Conservation (phyloP, 2,113 vertebrate species). For the Sorex fumeus region DNA sequence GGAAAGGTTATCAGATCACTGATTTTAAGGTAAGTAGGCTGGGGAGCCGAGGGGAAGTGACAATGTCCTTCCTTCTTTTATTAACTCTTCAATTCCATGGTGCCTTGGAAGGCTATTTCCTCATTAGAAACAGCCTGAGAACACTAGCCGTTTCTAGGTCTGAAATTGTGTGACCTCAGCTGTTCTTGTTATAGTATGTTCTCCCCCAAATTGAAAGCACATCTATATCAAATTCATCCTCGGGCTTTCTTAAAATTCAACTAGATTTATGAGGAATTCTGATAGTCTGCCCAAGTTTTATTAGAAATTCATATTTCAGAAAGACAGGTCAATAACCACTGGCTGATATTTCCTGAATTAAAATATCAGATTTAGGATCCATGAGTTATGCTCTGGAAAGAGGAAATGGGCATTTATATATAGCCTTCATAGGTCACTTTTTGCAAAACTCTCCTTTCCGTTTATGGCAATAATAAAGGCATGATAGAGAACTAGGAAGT, state of each 20-base stretch:
- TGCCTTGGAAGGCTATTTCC: background rate
- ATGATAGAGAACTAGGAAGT: background rate
- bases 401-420: background rate
- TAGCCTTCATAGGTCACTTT: background rate
- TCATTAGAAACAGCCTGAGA: background rate
- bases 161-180: background rate
- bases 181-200: background rate
- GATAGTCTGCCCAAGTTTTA: background rate
- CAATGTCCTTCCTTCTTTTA: background rate
- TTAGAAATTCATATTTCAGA: conserved; percentile 28
- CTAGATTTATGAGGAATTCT: background rate
- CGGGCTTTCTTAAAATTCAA: background rate
- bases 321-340: background rate
- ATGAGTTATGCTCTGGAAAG: background rate
- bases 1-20: conserved; percentile 93
- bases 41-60: fast-evolving
- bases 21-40: conserved; percentile 94
- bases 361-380: background rate
- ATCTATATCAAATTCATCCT: background rate
- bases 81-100: background rate
- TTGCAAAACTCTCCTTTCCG: background rate
- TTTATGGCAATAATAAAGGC: background rate
- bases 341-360: conserved; percentile 2
- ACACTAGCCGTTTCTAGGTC: background rate
- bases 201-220: background rate